Base-by-base conservation (phyloP, 2,113 vertebrate species). In the Apistogramma diplotaenia region DNA sequence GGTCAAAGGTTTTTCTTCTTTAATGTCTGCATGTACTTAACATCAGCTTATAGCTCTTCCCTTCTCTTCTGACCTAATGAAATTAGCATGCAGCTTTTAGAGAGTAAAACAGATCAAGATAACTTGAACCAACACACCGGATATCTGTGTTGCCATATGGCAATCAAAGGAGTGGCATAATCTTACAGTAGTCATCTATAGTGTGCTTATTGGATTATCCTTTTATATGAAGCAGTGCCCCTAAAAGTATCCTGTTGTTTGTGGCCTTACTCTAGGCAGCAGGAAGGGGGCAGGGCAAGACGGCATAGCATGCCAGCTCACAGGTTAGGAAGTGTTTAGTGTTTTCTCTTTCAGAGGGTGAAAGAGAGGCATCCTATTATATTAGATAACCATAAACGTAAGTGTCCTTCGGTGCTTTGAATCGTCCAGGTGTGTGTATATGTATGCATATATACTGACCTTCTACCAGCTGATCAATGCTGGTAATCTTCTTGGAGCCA, bases 381-480 rank as follows among this genome's bases (percentile, higher is more conserved):
- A 10, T 60, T 46, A 37, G 55, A 59, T 72, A 51, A 57, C 9
- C 27, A 33, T 18, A 19, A 33, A 29, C 21, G 31, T 62, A 67
- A 7, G 15, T 46, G 40, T 46, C 40, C 27, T 40, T 27, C 40
- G 13, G 40, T 70, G 43, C 43, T 70, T 29, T 70, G 25, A 49
- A 43, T 29, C 43, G 16, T 27, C 23, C 23, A 61, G 29, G 29
- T 21, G 15, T 11, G 21, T 18, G 19, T 29, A 23, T 4, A 15
- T 46, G 25, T 9, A 7, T 27, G 23, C 11, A 0, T 56, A n/a
- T 40, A 19, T 1, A 61, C 95, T 94, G 87, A 99, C 98, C 98
- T 96, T 99, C 98, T 71, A 96, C 93, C 82, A 99, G 95, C 72
- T 99, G 97, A 53, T 99, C 97, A 72, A 97, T 89, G 65, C 89